Conservation (phyloP, 2,888 invertebrate species). For the Resseliella maxima region DNA sequence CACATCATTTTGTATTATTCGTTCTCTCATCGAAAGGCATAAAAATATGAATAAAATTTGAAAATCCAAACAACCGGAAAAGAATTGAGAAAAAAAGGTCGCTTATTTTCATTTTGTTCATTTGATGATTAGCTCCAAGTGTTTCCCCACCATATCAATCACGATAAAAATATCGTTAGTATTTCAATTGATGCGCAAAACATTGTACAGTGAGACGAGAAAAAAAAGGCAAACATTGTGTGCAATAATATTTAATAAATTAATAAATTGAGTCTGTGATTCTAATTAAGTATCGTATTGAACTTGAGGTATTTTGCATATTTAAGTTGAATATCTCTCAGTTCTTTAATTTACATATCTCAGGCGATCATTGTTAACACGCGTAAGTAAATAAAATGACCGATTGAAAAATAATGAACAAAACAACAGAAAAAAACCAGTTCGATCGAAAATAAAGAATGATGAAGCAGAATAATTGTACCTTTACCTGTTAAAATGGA, state of each 20-base stretch:
- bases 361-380: neutral
- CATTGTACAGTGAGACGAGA: too few species aligned
- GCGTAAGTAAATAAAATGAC: neutral
- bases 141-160: too few species aligned
- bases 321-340: neutral
- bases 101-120: neutral
- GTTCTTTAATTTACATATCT: neutral
- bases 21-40: neutral
- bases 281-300: neutral
- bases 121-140: neutral
- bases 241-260: too few species aligned
- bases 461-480: neutral
- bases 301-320: slow-evolving; percentile 15
- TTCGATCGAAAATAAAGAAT: neutral
- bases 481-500: neutral
- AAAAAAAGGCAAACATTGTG: too few species aligned
- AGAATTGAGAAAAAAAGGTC: neutral
- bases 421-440: neutral
- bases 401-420: neutral
- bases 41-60: neutral
- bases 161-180: too few species aligned
- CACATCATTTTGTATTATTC: too few species aligned
- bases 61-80: slow-evolving; percentile 4
- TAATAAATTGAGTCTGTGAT: too few species aligned
- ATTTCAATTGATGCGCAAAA: too few species aligned